These are phyloP conservation scores for Drosophila saltans DNA, from an alignment of 1,140 invertebrate species.

Conservation along the genomic window DNA sequence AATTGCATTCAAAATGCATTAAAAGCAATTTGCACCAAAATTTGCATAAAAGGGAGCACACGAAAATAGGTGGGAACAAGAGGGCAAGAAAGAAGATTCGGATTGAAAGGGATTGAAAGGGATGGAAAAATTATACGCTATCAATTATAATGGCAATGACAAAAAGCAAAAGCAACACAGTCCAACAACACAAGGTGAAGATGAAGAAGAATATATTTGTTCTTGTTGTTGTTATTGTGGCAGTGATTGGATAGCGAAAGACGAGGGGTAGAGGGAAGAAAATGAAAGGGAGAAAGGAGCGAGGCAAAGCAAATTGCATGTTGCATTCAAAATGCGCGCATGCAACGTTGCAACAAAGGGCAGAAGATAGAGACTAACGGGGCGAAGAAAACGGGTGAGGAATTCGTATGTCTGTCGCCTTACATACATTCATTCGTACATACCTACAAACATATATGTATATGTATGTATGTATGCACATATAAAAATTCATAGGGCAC, in stretches of 20 bases:
- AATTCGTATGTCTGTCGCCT: conserved; percentile 6
- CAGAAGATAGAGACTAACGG: conserved; percentile 14
- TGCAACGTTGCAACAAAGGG: conserved; percentile 42
- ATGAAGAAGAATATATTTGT: conserved; percentile 45
- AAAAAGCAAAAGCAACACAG: conserved; percentile 53
- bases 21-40: conserved; percentile 81
- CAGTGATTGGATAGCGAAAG: neutral
- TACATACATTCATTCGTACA: neutral
- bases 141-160: conserved; percentile 82
- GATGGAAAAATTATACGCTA: conserved; percentile 72
- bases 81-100: conserved; percentile 8
- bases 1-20: conserved; percentile 82
- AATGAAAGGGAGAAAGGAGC: neutral
- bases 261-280: neutral
- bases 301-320: conserved; percentile 46
- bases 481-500: neutral
- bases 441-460: too few relatives aligned
- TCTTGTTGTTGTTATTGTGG: neutral
- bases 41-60: conserved; percentile 70
- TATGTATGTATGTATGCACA: neutral
- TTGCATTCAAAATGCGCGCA: conserved; percentile 60
- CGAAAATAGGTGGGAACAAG: conserved; percentile 22
- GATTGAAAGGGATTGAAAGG: conserved; percentile 31
- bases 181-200: conserved; percentile 62
- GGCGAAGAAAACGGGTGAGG: neutral